Base-by-base conservation (phyloP, 2,797 vertebrate genomes). In the Gobionotothen gibberifrons region DNA sequence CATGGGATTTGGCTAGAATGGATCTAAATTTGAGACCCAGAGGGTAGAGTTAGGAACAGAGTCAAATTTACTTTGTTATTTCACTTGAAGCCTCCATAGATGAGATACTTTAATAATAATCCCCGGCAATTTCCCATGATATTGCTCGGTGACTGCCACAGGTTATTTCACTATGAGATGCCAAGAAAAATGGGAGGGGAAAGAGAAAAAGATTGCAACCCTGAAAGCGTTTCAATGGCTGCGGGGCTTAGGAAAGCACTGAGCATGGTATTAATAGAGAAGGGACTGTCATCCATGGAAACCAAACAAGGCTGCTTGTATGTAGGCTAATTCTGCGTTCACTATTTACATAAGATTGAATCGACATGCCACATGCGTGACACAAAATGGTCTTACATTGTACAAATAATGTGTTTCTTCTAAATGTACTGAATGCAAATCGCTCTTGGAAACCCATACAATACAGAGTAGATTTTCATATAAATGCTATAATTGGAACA, bases 141-240 rank as follows among this genome's bases (percentile, higher is more conserved):
- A 87, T 82, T 73, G 78, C 76, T 82, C 79, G 72, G 72, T 67
- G 79, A 92, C 85, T 85, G 79, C 72, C 72, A 87, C 73, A 75
- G 74, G 79, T 86, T 86, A 82, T 81, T 85, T 82, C 53, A 73
- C 81, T 78, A 52, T 57, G n/a, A 86, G 68, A 73, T 42, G 57
- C 21, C 21, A 64, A 79, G 67, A 74, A 62, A 63, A 83, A 73
- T 47, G 39, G 61, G 47, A 21, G 43, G 22, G 52, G 6, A 11
- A 26, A 53, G 19, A 66, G 56, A 49, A 63, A 51, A 81, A 74
- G 49, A 76, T 54, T 78, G 74, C 73, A 62, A 69, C 58, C 68
- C 74, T 87, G 79, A 85, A 85, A 86, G 81, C 75, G 36, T 78
- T 84, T 77, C 64, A 53, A 32, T 72, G 56, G 71, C 78, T 78